Evolutionary conservation across 2,113 vertebrate species (phyloP).

Genomic region (Aptenodytes patagonicus): DNA sequence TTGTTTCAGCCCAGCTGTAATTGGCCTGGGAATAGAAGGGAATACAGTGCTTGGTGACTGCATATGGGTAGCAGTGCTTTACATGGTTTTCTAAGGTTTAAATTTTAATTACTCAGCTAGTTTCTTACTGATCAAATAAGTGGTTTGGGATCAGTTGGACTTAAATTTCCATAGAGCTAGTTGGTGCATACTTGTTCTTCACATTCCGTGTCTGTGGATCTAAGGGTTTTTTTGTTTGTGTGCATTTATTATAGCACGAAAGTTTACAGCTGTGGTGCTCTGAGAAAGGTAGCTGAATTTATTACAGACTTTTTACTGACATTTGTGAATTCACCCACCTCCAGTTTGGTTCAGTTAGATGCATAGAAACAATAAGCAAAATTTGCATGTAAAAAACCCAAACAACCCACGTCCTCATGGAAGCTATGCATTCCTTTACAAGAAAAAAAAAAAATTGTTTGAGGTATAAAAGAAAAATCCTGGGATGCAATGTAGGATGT

Average conservation of each 20-base stretch:
- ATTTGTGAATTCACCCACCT: not conserved
- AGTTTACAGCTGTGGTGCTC: not conserved
- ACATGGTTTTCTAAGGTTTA: not conserved
- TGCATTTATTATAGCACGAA: slow-evolving; percentile 23
- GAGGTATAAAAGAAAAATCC: not conserved
- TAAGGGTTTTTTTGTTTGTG: slow-evolving; percentile 29
- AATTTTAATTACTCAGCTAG: not conserved
- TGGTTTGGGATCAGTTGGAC: not conserved
- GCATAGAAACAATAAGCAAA: not conserved
- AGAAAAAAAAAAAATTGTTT: not conserved
- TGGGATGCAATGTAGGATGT: not conserved
- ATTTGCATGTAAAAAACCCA: slow-evolving; percentile 13
- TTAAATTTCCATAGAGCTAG: not conserved
- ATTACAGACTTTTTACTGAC: not conserved
- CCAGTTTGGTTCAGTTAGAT: slow-evolving; percentile 11
- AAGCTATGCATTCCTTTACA: not conserved
- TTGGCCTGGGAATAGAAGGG: not conserved
- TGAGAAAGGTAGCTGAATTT: not conserved
- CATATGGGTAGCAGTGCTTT: not conserved
- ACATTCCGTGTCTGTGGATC: not conserved
- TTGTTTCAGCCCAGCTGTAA: not conserved
- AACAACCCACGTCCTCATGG: not conserved
- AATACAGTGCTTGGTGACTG: not conserved
- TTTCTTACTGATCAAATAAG: slow-evolving; percentile 1
- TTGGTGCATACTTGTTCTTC: not conserved